A percentile compares a stretch with the other conserved stretches of the same genome.
Evolutionary conservation across 2,888 invertebrate genomes (phyloP).

Genomic region (Drosophila sordidula): DNA sequence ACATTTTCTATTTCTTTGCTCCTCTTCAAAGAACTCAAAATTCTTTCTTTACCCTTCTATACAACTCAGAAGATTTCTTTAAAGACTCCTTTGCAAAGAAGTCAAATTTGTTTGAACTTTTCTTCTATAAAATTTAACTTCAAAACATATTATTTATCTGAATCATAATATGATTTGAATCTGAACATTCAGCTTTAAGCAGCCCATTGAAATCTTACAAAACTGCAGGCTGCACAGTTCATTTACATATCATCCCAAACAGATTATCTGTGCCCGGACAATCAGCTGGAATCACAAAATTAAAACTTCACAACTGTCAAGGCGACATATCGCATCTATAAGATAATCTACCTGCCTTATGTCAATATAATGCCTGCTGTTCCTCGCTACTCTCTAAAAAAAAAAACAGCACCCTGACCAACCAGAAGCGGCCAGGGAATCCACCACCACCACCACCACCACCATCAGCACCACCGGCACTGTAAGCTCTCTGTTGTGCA

Average conservation of each 20-base stretch:
- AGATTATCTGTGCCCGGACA: not conserved
- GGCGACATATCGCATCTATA: not conserved
- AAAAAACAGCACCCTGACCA: constrained; percentile 9
- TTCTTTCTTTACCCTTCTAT: too few relatives aligned
- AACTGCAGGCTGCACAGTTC: not conserved
- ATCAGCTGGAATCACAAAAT: constrained; percentile 20
- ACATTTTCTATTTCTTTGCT: too few relatives aligned
- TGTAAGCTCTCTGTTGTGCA: constrained; percentile 12
- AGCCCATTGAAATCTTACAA: not conserved
- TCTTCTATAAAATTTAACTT: too few relatives aligned
- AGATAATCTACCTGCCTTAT: constrained; percentile 29
- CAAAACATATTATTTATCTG: too few relatives aligned
- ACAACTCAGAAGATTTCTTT: too few relatives aligned
- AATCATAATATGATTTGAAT: too few relatives aligned
- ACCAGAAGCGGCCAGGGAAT: not conserved
- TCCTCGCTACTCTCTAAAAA: constrained; percentile 5
- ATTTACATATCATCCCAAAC: not conserved
- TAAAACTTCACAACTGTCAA: constrained; percentile 30
- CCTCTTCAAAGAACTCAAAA: too few relatives aligned
- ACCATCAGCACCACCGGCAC: not conserved
- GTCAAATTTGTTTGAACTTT: too few relatives aligned
- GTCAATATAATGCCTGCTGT: constrained; percentile 31
- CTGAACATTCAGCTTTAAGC: not conserved
- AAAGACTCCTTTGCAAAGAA: too few relatives aligned
- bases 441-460: constrained; percentile 3